Percentiles rank a stretch among this genome's conserved stretches.
Conservation (phyloP, 2,797 vertebrate genomes). For the Phoebastria nigripes region DNA sequence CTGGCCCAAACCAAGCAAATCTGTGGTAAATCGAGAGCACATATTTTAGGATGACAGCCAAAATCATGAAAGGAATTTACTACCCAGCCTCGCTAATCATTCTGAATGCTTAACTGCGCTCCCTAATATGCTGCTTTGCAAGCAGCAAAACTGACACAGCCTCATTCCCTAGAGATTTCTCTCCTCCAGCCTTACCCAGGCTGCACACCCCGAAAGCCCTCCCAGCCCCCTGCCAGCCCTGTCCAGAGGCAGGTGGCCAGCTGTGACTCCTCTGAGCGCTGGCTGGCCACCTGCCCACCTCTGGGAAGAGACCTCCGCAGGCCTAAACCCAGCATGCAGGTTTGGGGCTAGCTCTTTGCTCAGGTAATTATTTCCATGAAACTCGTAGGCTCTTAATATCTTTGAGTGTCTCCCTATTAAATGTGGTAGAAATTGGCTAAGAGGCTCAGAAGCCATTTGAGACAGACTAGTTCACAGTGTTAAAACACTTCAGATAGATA, state of each 20-base stretch:
- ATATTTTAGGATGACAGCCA: slow-evolving; percentile 56
- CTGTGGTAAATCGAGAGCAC: slow-evolving; percentile 49
- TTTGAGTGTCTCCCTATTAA: not conserved
- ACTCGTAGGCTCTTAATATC: not conserved
- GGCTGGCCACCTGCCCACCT: not conserved
- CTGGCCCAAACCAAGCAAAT: slow-evolving; percentile 45
- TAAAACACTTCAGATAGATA: not conserved
- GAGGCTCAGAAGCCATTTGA: not conserved
- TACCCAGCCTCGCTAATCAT: slow-evolving; percentile 37
- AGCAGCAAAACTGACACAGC: not conserved
- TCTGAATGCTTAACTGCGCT: slow-evolving; percentile 36
- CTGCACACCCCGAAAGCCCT: not conserved
- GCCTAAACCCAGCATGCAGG: not conserved
- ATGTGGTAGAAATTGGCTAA: not conserved
- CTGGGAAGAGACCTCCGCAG: not conserved
- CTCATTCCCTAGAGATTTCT: not conserved
- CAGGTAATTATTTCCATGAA: not conserved
- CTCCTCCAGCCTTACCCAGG: not conserved
- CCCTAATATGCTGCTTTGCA: not conserved
- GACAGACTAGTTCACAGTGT: not conserved
- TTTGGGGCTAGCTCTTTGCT: not conserved
- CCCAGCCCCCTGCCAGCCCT: not conserved
- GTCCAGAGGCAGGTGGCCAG: not conserved
- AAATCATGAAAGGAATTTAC: slow-evolving; percentile 59
- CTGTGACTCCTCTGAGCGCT: not conserved